Percentiles rank a stretch among this genome's conserved stretches.
Evolutionary conservation across 2,113 vertebrate species (phyloP).

Genomic region (Microcebus griseorufus): DNA sequence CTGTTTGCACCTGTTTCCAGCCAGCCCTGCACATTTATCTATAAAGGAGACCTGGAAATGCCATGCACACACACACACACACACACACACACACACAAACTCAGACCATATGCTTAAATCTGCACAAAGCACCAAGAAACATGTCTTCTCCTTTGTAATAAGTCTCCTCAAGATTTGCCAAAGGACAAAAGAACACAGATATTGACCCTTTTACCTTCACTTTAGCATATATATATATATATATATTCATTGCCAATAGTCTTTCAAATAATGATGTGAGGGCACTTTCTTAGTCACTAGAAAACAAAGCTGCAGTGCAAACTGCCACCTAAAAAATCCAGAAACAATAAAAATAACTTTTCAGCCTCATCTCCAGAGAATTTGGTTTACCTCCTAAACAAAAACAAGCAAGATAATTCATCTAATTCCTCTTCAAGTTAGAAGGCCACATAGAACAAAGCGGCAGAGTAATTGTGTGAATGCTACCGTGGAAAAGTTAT

Average conservation of each 20-base stretch:
- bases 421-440: slow-evolving; percentile 12
- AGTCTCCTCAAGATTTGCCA: not conserved
- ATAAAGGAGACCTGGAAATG: not conserved
- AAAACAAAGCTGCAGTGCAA: not conserved
- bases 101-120: slow-evolving; percentile 54
- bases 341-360: not conserved
- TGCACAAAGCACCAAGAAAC: not conserved
- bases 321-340: not conserved
- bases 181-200: slow-evolving; percentile 45
- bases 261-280: not conserved
- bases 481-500: not conserved
- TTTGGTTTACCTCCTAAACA: slow-evolving; percentile 41
- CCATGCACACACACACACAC: not conserved
- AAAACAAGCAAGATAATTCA: slow-evolving; percentile 33
- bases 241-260: not conserved
- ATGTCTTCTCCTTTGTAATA: not conserved
- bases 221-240: not conserved
- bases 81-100: not conserved
- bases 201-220: not conserved
- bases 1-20: slow-evolving; percentile 68
- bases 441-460: not conserved
- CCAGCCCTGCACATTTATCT: slow-evolving; percentile 58
- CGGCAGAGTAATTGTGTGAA: not conserved
- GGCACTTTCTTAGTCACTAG: not conserved
- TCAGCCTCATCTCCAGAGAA: not conserved